Conservation (phyloP, 92 coral and sea anemone genomes). For the Phenganax subtilis region DNA sequence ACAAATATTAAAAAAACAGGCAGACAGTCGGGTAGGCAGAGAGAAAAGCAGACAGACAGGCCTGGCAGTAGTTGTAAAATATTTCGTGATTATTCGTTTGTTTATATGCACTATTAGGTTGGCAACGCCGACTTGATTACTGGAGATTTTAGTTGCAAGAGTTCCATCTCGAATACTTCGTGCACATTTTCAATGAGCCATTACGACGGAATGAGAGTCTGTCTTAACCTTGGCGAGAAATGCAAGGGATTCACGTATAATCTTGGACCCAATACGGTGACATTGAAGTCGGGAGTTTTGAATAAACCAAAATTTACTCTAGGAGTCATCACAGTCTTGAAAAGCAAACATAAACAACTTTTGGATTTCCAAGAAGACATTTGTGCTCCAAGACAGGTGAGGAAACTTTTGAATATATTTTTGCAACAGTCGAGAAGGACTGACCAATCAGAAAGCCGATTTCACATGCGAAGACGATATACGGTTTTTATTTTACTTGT, state of each 20-base stretch:
- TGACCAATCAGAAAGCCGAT: too few species aligned
- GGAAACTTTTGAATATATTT: background rate
- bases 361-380: background rate
- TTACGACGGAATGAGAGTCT: background rate
- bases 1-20: too few species aligned
- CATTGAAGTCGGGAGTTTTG: background rate
- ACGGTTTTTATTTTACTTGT: too few species aligned
- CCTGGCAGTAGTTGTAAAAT: too few species aligned
- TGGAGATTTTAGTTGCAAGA: background rate
- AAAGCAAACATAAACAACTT: background rate
- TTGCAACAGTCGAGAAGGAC: too few species aligned
- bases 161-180: background rate
- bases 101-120: background rate
- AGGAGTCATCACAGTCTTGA: background rate
- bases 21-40: too few species aligned
- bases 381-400: background rate
- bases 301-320: background rate
- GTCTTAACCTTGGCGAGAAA: background rate
- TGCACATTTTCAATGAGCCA: background rate
- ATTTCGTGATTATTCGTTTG: too few species aligned
- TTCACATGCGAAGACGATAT: too few species aligned
- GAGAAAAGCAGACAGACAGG: too few species aligned
- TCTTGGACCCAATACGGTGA: constrained; percentile 1
- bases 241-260: constrained; percentile 1
- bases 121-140: background rate